Percentiles rank a stretch among this genome's conserved stretches.
Conservation (phyloP, 2,113 vertebrate species). For the Mesitornis unicolor region DNA sequence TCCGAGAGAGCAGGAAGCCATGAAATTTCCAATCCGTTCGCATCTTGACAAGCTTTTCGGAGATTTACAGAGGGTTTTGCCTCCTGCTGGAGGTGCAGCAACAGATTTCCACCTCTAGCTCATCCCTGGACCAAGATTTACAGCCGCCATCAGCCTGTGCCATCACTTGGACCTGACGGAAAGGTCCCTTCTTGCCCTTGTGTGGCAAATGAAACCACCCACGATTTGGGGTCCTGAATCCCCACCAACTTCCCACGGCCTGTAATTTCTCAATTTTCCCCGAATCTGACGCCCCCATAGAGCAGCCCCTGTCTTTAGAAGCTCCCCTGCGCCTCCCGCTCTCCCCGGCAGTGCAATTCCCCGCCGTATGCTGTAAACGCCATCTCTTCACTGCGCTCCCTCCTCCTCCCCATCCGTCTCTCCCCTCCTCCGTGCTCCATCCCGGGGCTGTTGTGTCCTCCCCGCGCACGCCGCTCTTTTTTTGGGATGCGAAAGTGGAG, state of each 20-base stretch:
- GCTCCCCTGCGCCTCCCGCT: not conserved
- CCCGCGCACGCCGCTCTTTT: not conserved
- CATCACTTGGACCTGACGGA: not conserved
- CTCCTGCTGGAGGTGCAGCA: conserved; percentile 36
- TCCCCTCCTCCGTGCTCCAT: not conserved
- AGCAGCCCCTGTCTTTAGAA: not conserved
- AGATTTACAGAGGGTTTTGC: conserved; percentile 57
- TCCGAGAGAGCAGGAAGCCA: not conserved
- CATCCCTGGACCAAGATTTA: conserved; percentile 28
- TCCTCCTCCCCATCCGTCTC: conserved; percentile 9
- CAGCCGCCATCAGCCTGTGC: conserved; percentile 32
- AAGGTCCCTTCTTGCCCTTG: conserved; percentile 1
- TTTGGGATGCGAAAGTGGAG: not conserved
- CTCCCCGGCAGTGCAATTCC: not conserved
- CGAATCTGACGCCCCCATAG: not conserved
- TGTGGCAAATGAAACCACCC: not conserved
- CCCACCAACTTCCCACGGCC: not conserved
- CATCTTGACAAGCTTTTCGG: conserved; percentile 14
- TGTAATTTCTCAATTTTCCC: not conserved
- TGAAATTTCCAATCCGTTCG: conserved; percentile 55
- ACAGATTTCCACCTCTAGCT: conserved; percentile 37
- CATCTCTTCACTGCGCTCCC: not conserved
- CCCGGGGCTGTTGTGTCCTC: not conserved
- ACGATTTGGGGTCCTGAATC: not conserved
- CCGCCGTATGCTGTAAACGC: not conserved